Evolutionary conservation across 2,113 vertebrate genomes (phyloP), one percentile per base, ranked within the genome.

Genomic region (Sardina pilchardus): DNA sequence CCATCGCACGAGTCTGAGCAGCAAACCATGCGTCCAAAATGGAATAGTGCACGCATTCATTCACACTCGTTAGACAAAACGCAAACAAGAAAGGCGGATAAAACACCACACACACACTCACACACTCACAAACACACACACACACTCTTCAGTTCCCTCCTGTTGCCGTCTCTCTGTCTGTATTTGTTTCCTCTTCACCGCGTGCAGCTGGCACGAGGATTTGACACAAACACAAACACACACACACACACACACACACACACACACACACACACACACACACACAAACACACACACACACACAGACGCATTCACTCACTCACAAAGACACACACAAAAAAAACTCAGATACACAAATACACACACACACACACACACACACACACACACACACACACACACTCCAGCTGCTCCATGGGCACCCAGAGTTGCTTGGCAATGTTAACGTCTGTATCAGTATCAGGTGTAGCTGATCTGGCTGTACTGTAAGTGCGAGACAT

Each of bases 191-290:
- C 44, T 75, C 71, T 24, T 84, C 86, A 81, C 39, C 90, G 89
- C 91, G 91, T 90, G 90, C 87, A 89, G 83, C 87, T 92, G 88
- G 87, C 87, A 71, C 9, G 2, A 34, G 63, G 63, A 71, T 10
- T 14, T 71, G 7, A 34, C 34, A 90, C 90, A 71, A 4, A 34
- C n/a, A 71, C 9, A 26, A 6, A 34, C 63, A 26, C n/a, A 26
- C n/a, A 26, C 5, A 26, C 21, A 26, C 59, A 67, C n/a, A 26
- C 19, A 63, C 4, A 26, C 59, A 71, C n/a, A 26, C 63, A 71
- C n/a, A 34, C 26, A 34, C 63, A 14, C 24, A 63, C 24, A 26
- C 59, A 63, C 21, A 26, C 59, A 63, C 59, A 63, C 21, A 63
- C 19, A 63, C 59, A 63, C 19, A 63, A 24, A 63, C 59, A 63